These are phyloP conservation scores for Drosophila tristis DNA, from an alignment of 1,140 invertebrate genomes.

Conservation along the genomic window DNA sequence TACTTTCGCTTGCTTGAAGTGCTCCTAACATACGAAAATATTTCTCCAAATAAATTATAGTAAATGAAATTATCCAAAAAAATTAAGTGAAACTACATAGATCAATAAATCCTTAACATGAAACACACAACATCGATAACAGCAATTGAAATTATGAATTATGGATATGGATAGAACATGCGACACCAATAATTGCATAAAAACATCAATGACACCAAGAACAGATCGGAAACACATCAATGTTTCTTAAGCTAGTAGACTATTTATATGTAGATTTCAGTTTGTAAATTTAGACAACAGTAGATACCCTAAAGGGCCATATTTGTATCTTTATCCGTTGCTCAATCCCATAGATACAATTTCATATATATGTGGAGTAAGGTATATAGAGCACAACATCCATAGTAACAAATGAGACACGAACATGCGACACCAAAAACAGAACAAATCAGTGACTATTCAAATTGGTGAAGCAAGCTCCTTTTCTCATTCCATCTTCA, in stretches of 20 bases:
- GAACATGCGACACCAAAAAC: constrained; percentile 60
- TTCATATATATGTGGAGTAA: constrained; percentile 5
- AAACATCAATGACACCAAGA: background rate
- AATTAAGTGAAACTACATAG: too few relatives aligned
- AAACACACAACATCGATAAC: constrained; percentile 15
- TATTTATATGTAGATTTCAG: too few relatives aligned
- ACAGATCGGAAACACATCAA: background rate
- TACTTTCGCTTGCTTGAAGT: background rate
- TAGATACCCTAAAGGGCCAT: too few relatives aligned
- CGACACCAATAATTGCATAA: background rate
- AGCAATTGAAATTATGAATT: background rate
- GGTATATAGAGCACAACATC: constrained; percentile 43
- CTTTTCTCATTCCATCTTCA: background rate
- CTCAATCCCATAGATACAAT: too few relatives aligned
- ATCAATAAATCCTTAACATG: background rate
- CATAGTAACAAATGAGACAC: constrained; percentile 23
- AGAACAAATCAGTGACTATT: constrained; percentile 1
- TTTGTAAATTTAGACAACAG: too few relatives aligned
- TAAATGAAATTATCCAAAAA: too few relatives aligned
- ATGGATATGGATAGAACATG: constrained; percentile 5
- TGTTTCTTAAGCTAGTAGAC: background rate
- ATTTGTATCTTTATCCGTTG: too few relatives aligned
- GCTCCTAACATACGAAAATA: too few relatives aligned
- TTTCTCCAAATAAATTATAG: too few relatives aligned
- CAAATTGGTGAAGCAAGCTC: background rate